A percentile compares a stretch with the other conserved stretches of the same genome.
Evolutionary conservation across 2,113 vertebrate species (phyloP).

Genomic region (Neoarius graeffei): DNA sequence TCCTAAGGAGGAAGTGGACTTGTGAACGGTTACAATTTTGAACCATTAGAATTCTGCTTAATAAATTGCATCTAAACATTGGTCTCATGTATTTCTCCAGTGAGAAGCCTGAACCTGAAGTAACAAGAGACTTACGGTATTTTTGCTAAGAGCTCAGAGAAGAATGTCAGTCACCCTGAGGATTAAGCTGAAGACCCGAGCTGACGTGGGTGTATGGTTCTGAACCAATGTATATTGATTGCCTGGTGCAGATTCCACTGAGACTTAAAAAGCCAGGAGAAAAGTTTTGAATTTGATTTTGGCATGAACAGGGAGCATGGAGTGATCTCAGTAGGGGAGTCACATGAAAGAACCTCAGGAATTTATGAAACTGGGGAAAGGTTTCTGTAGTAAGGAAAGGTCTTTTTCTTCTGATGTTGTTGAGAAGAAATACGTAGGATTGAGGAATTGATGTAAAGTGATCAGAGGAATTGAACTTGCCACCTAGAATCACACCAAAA

Average conservation of each 20-base stretch:
- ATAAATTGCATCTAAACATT: background rate
- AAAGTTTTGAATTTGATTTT: background rate
- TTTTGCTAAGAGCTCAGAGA: background rate
- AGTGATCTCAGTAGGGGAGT: background rate
- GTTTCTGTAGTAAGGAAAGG: background rate
- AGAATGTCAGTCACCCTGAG: background rate
- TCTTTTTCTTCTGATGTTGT: background rate
- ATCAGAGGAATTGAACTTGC: background rate
- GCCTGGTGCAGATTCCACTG: background rate
- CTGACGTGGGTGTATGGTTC: background rate
- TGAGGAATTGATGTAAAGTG: background rate
- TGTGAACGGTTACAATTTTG: background rate
- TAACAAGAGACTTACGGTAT: background rate
- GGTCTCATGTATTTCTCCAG: no score
- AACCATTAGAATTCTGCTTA: background rate
- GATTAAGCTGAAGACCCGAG: background rate
- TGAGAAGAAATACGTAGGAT: background rate
- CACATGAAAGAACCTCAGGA: conserved; percentile 4
- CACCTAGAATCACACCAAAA: background rate
- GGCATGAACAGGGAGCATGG: background rate
- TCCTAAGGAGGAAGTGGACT: background rate
- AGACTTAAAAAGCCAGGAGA: background rate
- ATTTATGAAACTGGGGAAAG: conserved; percentile 3
- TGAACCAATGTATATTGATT: background rate
- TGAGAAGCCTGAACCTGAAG: background rate